phyloP scores from a whole-genome alignment of 1,140 invertebrate genomes.

The Harlomillsia oculata region DNA sequence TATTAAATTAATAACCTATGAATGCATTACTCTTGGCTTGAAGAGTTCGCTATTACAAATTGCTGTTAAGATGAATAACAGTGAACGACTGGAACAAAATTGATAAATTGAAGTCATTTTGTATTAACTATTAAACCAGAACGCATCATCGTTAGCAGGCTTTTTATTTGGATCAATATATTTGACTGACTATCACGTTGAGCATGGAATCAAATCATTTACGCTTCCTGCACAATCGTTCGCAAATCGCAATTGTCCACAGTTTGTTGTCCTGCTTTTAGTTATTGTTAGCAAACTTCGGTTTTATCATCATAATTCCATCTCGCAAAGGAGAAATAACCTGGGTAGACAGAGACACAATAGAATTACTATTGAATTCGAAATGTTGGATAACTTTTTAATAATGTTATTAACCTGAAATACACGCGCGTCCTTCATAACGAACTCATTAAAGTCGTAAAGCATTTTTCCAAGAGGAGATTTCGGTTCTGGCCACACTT shows the following conservation, averaged over 20 bases:
- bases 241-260: neutral
- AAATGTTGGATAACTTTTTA: neutral
- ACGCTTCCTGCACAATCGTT: no score
- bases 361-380: neutral
- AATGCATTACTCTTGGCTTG: no score
- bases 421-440: conserved; percentile 11
- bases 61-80: no score
- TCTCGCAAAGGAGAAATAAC: conserved; percentile 15
- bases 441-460: neutral
- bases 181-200: no score
- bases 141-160: no score
- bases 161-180: no score
- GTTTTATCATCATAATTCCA: conserved; percentile 17
- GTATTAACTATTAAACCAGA: no score
- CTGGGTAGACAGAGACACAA: neutral
- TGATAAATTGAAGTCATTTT: no score
- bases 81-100: no score
- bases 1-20: no score
- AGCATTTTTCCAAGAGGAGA: neutral
- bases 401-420: conserved; percentile 6
- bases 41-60: no score
- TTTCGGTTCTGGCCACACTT: neutral
- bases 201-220: no score
- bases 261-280: neutral
- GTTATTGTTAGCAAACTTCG: neutral